Evolutionary conservation across 2,113 vertebrate genomes (phyloP), one percentile per base, ranked within the genome.

Genomic region (Microcebus murinus): DNA sequence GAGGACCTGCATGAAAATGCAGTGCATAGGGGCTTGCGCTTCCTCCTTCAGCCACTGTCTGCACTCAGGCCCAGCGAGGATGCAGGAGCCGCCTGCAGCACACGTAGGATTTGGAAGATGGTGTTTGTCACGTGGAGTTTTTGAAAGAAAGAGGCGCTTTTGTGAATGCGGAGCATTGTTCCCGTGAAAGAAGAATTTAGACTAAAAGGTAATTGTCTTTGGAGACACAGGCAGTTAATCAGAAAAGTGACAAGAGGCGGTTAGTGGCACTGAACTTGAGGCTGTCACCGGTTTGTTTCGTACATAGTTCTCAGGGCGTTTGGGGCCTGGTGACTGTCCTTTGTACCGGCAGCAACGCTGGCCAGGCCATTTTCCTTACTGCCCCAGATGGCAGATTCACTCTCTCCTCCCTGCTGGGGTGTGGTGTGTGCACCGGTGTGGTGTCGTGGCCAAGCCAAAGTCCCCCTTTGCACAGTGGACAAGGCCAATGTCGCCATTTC

Each of bases 371-470:
- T 71, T 83, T 50, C 13, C 3, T 61, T 10, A 23, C 4, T 3
- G 0, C 20, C 15, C 29, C 5, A 1, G 6, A 18, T 39, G 25
- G 52, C 12, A 55, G 57, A 25, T n/a, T 73, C 42, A 25, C 7
- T 13, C 3, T 18, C n/a, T 93, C 74, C 23, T 27, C 7, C 2
- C 15, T 31, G 31, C 4, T 57, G 86, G 14, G 0, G 3, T 17
- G 2, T 48, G 12, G 14, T 34, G 29, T 0, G 20, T 3, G 31
- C 4, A 15, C 11, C 5, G 20, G 3, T 25, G 6, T 10, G 13
- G 8, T 21, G 15, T 42, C 50, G 3, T 8, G 20, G 14, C 79
- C 23, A 15, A 73, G 36, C 9, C n/a, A 63, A 67, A 61, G 18
- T 45, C 14, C 12, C 4, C n/a, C 48, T 92, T 20, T 88, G 65